Conservation (phyloP, 2,113 vertebrate species). For the human (Homo sapiens) region GRCh38 chr5:140392501-140393000, state of each 20-base stretch:
- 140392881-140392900: not conserved
- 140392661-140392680: conserved; percentile 9
- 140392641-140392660: conserved; percentile 26
- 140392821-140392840: not conserved
- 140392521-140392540: not conserved
- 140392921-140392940: not conserved
- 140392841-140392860: not conserved
- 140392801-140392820: not conserved
- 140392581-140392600: not conserved
- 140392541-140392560: not conserved
- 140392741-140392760: not conserved
- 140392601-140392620: not conserved
- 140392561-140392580: not conserved
- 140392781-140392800: not conserved
- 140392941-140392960: not conserved
- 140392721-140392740: not conserved
- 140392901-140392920: not conserved
- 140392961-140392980: not conserved
- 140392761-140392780: not conserved
- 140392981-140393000: not conserved
- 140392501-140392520: not conserved
- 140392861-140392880: not conserved
- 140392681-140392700: not conserved
- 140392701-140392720: not conserved
- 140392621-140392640: conserved; percentile 1